phyloP scores from a whole-genome alignment of 2,113 vertebrate species.

The Semicossyphus pulcher region DNA sequence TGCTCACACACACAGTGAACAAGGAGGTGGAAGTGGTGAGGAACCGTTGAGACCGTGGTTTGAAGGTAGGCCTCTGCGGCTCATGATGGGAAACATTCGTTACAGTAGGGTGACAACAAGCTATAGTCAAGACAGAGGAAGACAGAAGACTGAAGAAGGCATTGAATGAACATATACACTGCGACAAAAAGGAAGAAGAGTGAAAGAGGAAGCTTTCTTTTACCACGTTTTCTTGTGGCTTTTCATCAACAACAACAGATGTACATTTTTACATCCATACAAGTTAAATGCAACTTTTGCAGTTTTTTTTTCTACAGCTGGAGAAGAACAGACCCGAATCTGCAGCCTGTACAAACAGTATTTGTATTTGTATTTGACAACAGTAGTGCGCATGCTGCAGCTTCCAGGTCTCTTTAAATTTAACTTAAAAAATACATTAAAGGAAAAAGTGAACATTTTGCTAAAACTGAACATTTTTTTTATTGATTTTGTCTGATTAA shows the following conservation, averaged over 20 bases:
- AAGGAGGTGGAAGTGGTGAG: constrained; percentile 92
- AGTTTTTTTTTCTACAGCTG: too few species aligned
- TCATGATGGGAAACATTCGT: constrained; percentile 93
- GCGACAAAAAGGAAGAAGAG: constrained; percentile 5
- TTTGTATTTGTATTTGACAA: too few species aligned
- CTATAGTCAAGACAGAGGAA: constrained; percentile 28
- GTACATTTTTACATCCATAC: neutral
- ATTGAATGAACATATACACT: neutral
- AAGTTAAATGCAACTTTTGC: neutral
- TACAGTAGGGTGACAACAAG: constrained; percentile 80
- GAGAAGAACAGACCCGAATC: too few species aligned
- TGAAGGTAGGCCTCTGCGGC: constrained; percentile 90
- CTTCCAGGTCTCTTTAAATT: too few species aligned
- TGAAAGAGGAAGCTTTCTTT: constrained; percentile 1
- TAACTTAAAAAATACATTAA: too few species aligned
- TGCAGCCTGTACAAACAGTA: too few species aligned
- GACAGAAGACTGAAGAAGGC: neutral
- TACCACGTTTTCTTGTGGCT: neutral
- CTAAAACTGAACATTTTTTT: too few species aligned
- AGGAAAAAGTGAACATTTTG: neutral
- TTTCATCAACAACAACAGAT: constrained; percentile 2
- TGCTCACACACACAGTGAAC: constrained; percentile 25
- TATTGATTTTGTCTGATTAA: too few species aligned
- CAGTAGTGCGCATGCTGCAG: too few species aligned
- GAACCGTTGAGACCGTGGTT: constrained; percentile 93